Base-by-base conservation (phyloP, 2,888 invertebrate genomes). In the Protophormia terraenovae region DNA sequence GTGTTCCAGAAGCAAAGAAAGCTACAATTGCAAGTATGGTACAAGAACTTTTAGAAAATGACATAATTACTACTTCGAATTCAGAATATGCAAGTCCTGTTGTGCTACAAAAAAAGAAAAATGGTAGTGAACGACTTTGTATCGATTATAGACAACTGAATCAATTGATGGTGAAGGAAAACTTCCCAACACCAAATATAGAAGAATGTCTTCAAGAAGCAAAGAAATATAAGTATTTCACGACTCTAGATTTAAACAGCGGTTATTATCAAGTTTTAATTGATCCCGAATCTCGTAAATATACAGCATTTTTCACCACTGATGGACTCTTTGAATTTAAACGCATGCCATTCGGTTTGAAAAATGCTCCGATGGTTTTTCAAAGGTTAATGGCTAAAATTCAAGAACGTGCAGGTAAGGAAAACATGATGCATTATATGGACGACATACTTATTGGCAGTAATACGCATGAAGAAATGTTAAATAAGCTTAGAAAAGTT, bases 41-140 rank as follows among this genome's bases (percentile, higher is more conserved):
- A 4, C 4, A 35, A 4, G 35, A 35, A 35, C 35, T 35, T 35
- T 35, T 35, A 35, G 35, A 35, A 35, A 35, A 35, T 35, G 35
- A 35, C 8, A 45, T 45, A n/a, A 45, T 45, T 14, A 35, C 35
- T 4, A 4, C 5, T 6, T 35, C 35, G 5, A 8, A 6, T 6
- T 47, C 69, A 3, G 81, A 83, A 77, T 35, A 8, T 35, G 35
- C 35, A 6, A 35, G 35, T 8, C 82, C 73, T 5, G 47, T 77
- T 6, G 35, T 35, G 8, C 8, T 6, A 35, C 35, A 35, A 8
- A 35, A 35, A 35, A 35, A 35, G 8, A 6, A 35, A 35, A 35
- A 35, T 6, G 4, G 35, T 35, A 35, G 35, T 35, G 35, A 35
- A 8, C 35, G 35, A 6, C 35, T 35, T 35, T 35, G 35, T 35